These are phyloP conservation scores for Eupeodes corollae DNA, from an alignment of 1,140 invertebrate genomes.

Conservation along the genomic window DNA sequence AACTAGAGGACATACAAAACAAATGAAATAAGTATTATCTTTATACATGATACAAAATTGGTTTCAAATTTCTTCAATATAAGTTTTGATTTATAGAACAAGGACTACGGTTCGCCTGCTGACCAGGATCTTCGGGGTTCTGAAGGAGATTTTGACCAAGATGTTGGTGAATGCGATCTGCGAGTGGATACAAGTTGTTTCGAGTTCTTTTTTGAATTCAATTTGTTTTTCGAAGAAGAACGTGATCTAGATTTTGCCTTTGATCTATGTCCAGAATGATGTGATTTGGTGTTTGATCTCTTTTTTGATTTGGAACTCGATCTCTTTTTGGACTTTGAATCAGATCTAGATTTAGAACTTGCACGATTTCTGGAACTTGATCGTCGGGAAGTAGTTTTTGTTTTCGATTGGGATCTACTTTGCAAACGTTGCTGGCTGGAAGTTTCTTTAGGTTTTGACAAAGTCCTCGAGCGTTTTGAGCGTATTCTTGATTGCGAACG, in stretches of 20 bases:
- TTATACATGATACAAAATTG: conserved; percentile 9
- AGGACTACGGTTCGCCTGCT: conserved; percentile 15
- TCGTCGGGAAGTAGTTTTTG: background rate
- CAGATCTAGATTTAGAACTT: background rate
- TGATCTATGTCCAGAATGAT: conserved; percentile 19
- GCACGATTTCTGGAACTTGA: background rate
- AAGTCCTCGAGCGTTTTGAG: conserved; percentile 33
- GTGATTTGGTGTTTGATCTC: conserved; percentile 17
- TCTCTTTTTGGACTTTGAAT: conserved; percentile 2
- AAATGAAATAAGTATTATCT: too few relatives aligned
- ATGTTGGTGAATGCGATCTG: conserved; percentile 22
- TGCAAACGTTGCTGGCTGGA: conserved; percentile 23
- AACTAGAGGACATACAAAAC: too few relatives aligned
- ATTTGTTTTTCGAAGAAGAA: conserved; percentile 11
- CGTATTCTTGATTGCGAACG: conserved; percentile 18
- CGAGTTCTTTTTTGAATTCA: conserved; percentile 13
- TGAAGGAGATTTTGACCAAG: conserved; percentile 18
- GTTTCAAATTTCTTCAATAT: too few relatives aligned
- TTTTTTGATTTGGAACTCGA: conserved; percentile 32
- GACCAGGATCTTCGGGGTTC: conserved; percentile 37
- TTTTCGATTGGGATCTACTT: conserved; percentile 10
- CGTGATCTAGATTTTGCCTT: conserved; percentile 14
- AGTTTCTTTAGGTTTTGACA: conserved; percentile 18
- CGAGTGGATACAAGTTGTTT: conserved; percentile 31
- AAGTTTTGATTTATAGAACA: too few relatives aligned